Percentiles rank a stretch among this genome's conserved stretches.
These are phyloP conservation scores for Aegithalos caudatus DNA, from an alignment of 2,113 vertebrate species.

Conservation along the genomic window DNA sequence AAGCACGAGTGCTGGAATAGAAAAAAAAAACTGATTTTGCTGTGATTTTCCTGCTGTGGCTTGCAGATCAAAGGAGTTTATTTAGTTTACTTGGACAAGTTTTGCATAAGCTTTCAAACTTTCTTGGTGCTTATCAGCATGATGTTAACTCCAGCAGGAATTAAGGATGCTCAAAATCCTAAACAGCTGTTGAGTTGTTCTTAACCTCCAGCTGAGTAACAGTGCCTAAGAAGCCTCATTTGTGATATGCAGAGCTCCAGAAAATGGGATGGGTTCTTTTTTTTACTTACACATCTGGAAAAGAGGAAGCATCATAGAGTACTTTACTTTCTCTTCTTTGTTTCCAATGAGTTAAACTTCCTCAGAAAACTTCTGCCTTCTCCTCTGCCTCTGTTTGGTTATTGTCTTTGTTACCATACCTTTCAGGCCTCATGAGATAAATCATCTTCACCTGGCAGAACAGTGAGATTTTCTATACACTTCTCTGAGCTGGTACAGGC, in stretches of 20 bases:
- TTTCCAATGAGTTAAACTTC: not conserved
- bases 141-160: not conserved
- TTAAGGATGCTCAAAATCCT: not conserved
- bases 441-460: not conserved
- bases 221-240: not conserved
- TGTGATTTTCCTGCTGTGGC: not conserved
- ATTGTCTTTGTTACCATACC: not conserved
- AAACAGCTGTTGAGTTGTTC: not conserved
- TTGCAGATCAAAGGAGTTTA: not conserved
- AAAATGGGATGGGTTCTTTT: not conserved
- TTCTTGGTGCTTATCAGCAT: not conserved
- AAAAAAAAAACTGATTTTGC: not conserved
- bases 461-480: not conserved
- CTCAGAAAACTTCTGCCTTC: not conserved
- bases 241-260: not conserved
- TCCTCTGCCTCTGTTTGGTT: not conserved
- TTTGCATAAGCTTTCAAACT: constrained; percentile 8
- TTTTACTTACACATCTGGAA: not conserved
- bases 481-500: not conserved
- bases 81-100: not conserved
- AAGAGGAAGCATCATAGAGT: not conserved
- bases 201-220: constrained; percentile 3
- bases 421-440: not conserved
- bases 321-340: not conserved
- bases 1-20: not conserved